Base-by-base conservation (phyloP, 2,797 vertebrate genomes). In the Lacerta agilis region DNA sequence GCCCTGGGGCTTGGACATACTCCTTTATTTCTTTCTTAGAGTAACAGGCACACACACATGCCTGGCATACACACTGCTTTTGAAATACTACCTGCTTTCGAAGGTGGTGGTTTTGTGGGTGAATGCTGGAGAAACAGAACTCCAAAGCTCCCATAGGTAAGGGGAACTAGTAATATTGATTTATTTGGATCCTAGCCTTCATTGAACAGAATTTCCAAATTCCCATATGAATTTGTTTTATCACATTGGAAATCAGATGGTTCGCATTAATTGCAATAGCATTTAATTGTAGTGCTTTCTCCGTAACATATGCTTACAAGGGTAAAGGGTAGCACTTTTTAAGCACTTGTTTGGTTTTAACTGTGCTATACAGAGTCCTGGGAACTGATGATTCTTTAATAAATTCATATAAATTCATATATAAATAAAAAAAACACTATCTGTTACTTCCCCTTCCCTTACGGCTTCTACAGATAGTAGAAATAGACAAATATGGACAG, bases 191-290 rank as follows among this genome's bases (percentile, higher is more conserved):
- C 18, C 23, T 43, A 88, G 67, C 33, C 33, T 61, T 73, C 45
- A 5, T 66, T 86, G 94, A 88, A 92, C 7, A 81, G 13, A 45
- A 88, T 77, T 87, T 91, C n/a, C 93, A 87, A 87, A 90, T 89
- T 91, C 88, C 93, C 85, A 87, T 83, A 55, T 11, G 87, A 84
- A 76, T 25, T 76, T 71, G 8, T 84, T 55, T 80, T 72, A 55
- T 91, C 92, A 75, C 92, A 92, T 86, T 86, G 83, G 90, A 94
- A 94, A 89, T 93, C 72, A 93, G 58, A 71, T 72, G 73, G 72
- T 91, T 10, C 79, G 25, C 73, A 86, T 69, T 92, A 86, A 85
- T 94, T 91, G 86, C 49, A 79, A 67, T 15, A 79, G 79, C 13
- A 72, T 79, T 91, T 91, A 88, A 27, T 75, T 71, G 41, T 89